Conservation (phyloP, 2,888 invertebrate genomes). For the Teinopalpus imperialis region DNA sequence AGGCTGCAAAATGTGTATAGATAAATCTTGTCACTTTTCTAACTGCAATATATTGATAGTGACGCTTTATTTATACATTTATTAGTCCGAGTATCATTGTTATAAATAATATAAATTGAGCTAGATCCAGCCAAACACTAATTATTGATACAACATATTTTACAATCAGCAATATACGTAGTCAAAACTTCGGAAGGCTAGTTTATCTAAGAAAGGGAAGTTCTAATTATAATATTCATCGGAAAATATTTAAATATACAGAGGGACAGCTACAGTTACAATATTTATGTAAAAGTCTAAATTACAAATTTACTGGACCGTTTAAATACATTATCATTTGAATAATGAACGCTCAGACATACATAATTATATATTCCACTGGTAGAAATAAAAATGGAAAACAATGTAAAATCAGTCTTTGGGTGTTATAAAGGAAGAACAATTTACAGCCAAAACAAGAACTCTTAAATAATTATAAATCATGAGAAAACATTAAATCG, state of each 20-base stretch:
- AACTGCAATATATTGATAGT: too few relatives aligned
- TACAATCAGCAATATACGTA: conserved; percentile 3
- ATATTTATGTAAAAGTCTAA: conserved; percentile 16
- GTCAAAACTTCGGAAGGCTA: neutral
- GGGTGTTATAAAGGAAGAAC: conserved; percentile 45
- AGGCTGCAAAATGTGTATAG: too few relatives aligned
- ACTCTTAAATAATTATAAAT: neutral
- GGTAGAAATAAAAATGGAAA: conserved; percentile 20
- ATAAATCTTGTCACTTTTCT: too few relatives aligned
- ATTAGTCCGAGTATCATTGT: too few relatives aligned
- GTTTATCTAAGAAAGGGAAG: neutral
- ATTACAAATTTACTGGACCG: conserved; percentile 16
- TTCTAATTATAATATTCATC: conserved; percentile 23
- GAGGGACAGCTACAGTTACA: conserved; percentile 9
- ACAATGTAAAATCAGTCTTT: conserved; percentile 45
- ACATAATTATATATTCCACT: conserved; percentile 1
- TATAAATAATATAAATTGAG: conserved; percentile 20
- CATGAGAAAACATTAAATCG: neutral
- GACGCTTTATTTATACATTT: too few relatives aligned
- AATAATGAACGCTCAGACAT: conserved; percentile 7
- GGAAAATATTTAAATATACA: conserved; percentile 24
- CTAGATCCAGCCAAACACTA: conserved; percentile 14
- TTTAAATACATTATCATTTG: conserved; percentile 3
- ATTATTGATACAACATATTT: conserved; percentile 8
- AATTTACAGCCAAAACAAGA: conserved; percentile 27